A percentile compares a stretch with the other conserved stretches of the same genome.
These are phyloP conservation scores for Sylvia atricapilla DNA, from an alignment of 2,113 vertebrate species.

Conservation along the genomic window DNA sequence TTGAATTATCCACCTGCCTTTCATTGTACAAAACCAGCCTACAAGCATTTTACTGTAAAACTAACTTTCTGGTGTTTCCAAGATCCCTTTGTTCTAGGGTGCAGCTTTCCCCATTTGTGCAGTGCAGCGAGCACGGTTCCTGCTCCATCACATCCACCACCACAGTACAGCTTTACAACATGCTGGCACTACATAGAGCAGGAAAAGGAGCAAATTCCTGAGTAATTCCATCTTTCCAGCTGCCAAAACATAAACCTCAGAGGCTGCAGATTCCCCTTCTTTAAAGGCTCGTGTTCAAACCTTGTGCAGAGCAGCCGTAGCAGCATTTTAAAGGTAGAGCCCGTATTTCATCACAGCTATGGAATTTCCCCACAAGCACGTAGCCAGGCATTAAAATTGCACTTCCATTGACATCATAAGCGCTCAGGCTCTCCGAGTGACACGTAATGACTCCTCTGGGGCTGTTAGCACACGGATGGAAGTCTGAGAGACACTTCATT, in stretches of 20 bases:
- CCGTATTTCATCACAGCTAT: not conserved
- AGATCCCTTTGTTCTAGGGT: not conserved
- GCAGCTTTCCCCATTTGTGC: not conserved
- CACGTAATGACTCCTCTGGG: slow-evolving; percentile 28
- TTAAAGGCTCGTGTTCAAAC: not conserved
- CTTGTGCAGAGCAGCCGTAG: not conserved
- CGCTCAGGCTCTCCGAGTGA: not conserved
- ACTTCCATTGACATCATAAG: slow-evolving; percentile 1
- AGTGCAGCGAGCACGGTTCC: not conserved
- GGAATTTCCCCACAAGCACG: not conserved
- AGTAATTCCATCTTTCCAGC: not conserved
- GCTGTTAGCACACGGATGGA: not conserved
- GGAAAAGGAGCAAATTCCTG: not conserved
- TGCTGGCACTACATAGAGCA: fast-evolving
- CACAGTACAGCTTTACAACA: fast-evolving
- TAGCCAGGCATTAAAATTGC: not conserved
- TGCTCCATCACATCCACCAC: not conserved
- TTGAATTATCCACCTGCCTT: not conserved
- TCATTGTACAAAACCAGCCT: not conserved
- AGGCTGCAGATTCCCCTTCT: not conserved
- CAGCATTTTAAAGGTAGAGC: not conserved
- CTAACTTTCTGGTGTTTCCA: not conserved
- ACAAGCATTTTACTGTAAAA: not conserved
- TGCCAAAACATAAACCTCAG: not conserved
- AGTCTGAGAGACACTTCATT: slow-evolving; percentile 48